Percentiles rank a stretch among this genome's conserved stretches.
Conservation (phyloP, 2,888 invertebrate species). For the Bombylius major region DNA sequence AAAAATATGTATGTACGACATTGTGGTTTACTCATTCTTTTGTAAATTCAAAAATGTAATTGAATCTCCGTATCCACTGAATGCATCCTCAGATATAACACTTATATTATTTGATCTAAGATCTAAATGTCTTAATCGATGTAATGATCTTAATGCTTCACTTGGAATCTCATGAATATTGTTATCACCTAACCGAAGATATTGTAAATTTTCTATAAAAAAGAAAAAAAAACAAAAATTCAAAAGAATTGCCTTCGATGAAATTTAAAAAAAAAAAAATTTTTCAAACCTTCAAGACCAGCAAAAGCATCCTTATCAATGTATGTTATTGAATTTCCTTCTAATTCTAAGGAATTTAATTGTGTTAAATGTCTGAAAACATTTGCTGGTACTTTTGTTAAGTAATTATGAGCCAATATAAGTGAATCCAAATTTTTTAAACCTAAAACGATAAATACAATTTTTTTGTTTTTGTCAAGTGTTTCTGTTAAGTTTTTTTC, state of each 20-base stretch:
- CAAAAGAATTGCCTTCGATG: neutral
- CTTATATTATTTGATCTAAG: conserved; percentile 80
- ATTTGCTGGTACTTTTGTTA: conserved; percentile 63
- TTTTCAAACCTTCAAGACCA: conserved; percentile 66
- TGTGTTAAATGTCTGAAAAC: conserved; percentile 71
- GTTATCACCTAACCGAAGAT: conserved; percentile 78
- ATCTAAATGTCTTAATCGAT: conserved; percentile 78
- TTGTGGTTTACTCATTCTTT: conserved; percentile 67
- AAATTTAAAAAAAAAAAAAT: neutral
- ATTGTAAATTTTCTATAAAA: conserved; percentile 72
- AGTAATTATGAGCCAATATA: conserved; percentile 73
- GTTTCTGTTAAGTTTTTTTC: no score
- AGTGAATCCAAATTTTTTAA: conserved; percentile 68
- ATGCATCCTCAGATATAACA: conserved; percentile 70
- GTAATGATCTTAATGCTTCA: conserved; percentile 67
- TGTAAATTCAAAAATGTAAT: conserved; percentile 87
- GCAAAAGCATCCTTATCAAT: conserved; percentile 77
- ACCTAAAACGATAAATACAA: conserved; percentile 40
- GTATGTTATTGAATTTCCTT: conserved; percentile 68
- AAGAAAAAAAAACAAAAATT: conserved; percentile 3
- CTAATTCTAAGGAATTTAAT: conserved; percentile 76
- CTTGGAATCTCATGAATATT: conserved; percentile 75
- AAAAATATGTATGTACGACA: neutral
- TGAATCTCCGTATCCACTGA: conserved; percentile 77
- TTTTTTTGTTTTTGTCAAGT: no score